Evolutionary conservation across 2,797 vertebrate species (phyloP).

Genomic region (Ciconia nigra): DNA sequence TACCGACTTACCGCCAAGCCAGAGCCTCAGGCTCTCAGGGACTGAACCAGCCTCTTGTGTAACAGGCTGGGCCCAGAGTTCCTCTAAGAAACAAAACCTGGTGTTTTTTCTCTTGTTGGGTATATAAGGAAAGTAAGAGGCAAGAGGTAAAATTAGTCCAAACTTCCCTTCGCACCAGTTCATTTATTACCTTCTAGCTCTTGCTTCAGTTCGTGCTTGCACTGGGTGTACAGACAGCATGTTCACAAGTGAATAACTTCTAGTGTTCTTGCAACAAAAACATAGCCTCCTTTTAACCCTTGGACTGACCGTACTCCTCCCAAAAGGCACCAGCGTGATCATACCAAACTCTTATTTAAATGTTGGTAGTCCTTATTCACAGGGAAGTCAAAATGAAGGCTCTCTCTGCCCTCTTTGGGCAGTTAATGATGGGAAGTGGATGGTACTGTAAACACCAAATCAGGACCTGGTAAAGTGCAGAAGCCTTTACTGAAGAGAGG

Average conservation of each 20-base stretch:
- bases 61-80: not conserved
- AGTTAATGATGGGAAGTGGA: not conserved
- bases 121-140: not conserved
- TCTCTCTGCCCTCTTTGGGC: conserved; percentile 36
- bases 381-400: not conserved
- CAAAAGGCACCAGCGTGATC: not conserved
- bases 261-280: not conserved
- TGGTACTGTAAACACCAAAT: not conserved
- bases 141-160: not conserved
- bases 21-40: not conserved
- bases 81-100: not conserved
- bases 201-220: not conserved
- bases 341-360: not conserved
- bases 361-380: not conserved
- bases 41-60: not conserved
- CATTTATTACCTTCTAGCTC: not conserved
- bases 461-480: not conserved
- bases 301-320: not conserved
- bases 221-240: not conserved
- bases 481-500: not conserved
- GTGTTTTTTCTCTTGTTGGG: not conserved
- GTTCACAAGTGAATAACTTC: not conserved
- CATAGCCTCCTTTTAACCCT: not conserved
- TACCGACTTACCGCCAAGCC: not conserved
- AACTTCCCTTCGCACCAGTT: not conserved